These are phyloP conservation scores for Lepus oiostolus DNA, from an alignment of 2,797 vertebrate genomes.

Conservation along the genomic window DNA sequence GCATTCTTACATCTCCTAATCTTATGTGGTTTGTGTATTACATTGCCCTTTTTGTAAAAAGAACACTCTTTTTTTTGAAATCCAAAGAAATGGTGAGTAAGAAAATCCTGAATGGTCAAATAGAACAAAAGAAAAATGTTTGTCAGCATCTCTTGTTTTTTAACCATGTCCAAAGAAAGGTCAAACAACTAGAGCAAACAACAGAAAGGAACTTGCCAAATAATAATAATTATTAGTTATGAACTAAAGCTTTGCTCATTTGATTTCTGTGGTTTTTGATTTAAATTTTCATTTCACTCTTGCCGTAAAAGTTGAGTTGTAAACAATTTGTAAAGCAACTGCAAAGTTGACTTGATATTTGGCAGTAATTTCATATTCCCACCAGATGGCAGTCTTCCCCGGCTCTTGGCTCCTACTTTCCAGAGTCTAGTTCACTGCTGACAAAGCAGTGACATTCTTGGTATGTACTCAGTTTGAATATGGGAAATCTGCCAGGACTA, in stretches of 20 bases:
- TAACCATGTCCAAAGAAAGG: background rate
- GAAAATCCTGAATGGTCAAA: constrained; percentile 33
- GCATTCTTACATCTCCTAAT: background rate
- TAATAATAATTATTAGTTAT: background rate
- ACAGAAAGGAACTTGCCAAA: background rate
- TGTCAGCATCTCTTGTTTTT: background rate
- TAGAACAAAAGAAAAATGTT: constrained; percentile 22
- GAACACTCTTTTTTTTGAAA: background rate
- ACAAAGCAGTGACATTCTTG: constrained; percentile 20
- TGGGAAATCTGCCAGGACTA: constrained; percentile 70
- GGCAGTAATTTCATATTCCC: constrained; percentile 36
- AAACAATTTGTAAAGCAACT: background rate
- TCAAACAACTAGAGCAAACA: background rate
- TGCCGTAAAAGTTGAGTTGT: constrained; percentile 18
- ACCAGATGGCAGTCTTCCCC: constrained; percentile 80
- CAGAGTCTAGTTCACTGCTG: background rate
- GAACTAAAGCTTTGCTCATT: background rate
- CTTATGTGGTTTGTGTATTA: background rate
- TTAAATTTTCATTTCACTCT: constrained; percentile 44
- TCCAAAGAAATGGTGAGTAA: background rate
- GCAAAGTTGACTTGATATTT: background rate
- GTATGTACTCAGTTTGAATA: background rate
- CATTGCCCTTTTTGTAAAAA: background rate
- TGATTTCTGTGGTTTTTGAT: background rate
- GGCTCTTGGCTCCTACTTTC: background rate